Evolutionary conservation across 2,797 vertebrate species (phyloP), one percentile per base, ranked within the genome.

Genomic region (Aeoliscus strigatus): DNA sequence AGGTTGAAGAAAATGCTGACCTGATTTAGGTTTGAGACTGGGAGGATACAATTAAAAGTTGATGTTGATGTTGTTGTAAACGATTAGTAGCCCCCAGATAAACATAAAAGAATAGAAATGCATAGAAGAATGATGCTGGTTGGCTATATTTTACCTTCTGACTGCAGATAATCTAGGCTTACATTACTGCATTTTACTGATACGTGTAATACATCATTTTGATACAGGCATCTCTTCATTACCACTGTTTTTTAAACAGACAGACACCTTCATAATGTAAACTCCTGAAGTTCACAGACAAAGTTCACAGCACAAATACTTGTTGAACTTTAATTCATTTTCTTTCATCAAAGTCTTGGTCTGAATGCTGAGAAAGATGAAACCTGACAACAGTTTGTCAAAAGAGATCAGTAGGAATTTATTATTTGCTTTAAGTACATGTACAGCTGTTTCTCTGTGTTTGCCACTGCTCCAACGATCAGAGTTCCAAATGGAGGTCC

Each of bases 341-440:
- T 57, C 36, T 41, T 33, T 29, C 25, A 13, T 48, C 7, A 14
- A 57, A 36, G 16, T 51, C 18, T 21, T 21, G 18, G 18, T 21
- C 18, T 21, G 18, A 21, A 3, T 21, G 3, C 23, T 28, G 12
- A 61, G 43, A 62, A 67, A 60, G 9, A 75, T 48, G 23, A 70
- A 34, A 39, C 42, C 70, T 26, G 58, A 84, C 71, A 60, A 52
- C 53, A 46, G 51, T 77, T 80, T 84, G 75, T 83, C 82, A 81
- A 86, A 87, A 87, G 71, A 82, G 80, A 87, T 85, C 83, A 87
- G 80, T 83, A 82, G 79, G 78, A 87, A 88, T 90, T 89, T 86
- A 88, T 85, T 86, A 70, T 79, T 82, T 80, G 73, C 79, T 82
- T 75, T 67, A 79, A 86, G 83, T 77, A 85, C 77, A 84, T 68